Percentiles rank a stretch among this genome's conserved stretches.
Evolutionary conservation across 2,797 vertebrate species (phyloP).

Genomic region (Paguma larvata): DNA sequence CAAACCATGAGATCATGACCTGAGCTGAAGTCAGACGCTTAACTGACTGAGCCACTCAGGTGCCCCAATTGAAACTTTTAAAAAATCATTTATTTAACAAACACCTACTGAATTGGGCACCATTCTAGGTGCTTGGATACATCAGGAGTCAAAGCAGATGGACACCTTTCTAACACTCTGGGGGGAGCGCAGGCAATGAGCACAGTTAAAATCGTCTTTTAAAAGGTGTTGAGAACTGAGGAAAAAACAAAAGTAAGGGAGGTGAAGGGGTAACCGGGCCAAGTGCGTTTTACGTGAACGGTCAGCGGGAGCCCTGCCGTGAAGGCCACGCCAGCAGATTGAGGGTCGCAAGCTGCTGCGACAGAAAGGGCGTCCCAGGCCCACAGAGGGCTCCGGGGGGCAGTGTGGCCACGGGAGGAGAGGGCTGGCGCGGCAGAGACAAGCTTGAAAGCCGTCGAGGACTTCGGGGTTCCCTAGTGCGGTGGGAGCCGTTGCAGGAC

Average conservation of each 20-base stretch:
- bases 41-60: no score
- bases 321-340: not conserved
- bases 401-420: not conserved
- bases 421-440: not conserved
- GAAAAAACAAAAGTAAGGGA: not conserved
- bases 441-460: not conserved
- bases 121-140: not conserved
- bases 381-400: not conserved
- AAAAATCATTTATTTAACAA: not conserved
- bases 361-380: not conserved
- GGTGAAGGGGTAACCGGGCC: no score
- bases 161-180: not conserved
- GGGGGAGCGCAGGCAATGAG: not conserved
- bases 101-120: not conserved
- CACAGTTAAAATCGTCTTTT: no score
- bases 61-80: no score
- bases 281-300: not conserved
- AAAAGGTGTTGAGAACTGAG: no score
- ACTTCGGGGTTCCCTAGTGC: no score
- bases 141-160: not conserved
- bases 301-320: not conserved
- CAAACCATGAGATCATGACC: no score
- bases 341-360: not conserved
- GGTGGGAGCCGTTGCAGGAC: not conserved
- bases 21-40: no score